These are phyloP conservation scores for Triplophysa tibetana DNA, from an alignment of 2,113 vertebrate species.

Conservation along the genomic window DNA sequence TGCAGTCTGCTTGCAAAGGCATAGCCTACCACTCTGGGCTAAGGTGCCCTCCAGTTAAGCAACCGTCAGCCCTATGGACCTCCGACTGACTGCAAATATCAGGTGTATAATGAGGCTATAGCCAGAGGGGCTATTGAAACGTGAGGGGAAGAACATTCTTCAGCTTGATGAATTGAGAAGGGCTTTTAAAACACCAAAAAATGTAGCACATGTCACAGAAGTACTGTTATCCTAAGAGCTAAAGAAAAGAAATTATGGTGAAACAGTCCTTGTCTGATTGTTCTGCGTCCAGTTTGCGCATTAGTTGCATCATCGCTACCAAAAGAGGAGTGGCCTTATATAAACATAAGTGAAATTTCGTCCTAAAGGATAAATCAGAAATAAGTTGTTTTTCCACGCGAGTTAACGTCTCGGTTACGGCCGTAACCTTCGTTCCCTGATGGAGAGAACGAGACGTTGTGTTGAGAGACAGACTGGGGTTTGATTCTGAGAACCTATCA, in stretches of 20 bases:
- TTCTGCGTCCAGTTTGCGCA: conserved; percentile 10
- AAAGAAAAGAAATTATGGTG: background rate
- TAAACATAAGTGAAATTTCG: background rate
- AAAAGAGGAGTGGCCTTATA: too few relatives aligned
- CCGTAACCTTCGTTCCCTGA: too few relatives aligned
- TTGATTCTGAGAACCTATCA: too few relatives aligned
- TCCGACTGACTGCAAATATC: conserved; percentile 24
- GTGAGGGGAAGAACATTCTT: conserved; percentile 28
- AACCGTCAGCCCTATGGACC: conserved; percentile 16
- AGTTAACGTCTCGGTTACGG: too few relatives aligned
- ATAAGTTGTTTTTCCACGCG: background rate
- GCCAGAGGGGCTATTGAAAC: conserved; percentile 41
- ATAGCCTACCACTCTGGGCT: conserved; percentile 3
- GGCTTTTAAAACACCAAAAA: background rate
- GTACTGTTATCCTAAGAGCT: background rate
- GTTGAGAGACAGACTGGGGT: too few relatives aligned
- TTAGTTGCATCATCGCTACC: conserved; percentile 21
- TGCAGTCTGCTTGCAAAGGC: conserved; percentile 2
- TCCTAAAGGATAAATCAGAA: background rate
- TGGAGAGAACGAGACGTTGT: too few relatives aligned
- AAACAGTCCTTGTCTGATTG: background rate
- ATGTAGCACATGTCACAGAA: background rate
- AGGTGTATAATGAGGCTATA: conserved; percentile 48
- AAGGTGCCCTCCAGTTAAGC: conserved; percentile 39
- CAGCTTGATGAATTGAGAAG: conserved; percentile 39